Evolutionary conservation across 2,113 vertebrate genomes (phyloP), one percentile per base, ranked within the genome.

Genomic region (Dasyprocta punctata): DNA sequence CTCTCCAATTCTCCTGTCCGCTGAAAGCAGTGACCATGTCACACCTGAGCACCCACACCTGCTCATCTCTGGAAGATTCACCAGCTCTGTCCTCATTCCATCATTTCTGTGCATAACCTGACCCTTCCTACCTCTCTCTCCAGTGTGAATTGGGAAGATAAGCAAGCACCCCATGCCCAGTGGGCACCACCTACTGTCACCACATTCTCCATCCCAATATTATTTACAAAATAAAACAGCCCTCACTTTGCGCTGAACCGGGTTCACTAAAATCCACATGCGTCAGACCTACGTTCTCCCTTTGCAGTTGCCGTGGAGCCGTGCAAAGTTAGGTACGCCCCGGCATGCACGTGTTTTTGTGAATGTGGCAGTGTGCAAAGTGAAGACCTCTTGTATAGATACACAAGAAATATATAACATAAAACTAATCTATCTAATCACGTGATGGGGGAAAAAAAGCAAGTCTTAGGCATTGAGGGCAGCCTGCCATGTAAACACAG

Each of bases 401-500:
- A 58, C 89, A 52, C 44, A 80, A 63, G 16, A 65, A 83, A 73
- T 26, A 36, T 20, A 14, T 2, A 54, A 75, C 67, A 54, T 69
- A 95, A 73, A 87, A 28, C 33, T 54, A 26, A 73, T 33, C 54
- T 61, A n/a, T 89, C 49, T 75, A 65, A 60, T 83, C 89, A 56
- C 38, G n/a, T n/a, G n/a, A 38, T n/a, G 38, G 10, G 13, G 54
- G 11, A 12, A 24, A 30, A 47, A 33, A 36, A 26, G 33, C 17
- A 84, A 67, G n/a, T 20, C 17, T 69, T 87, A 30, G 92, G 60
- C 17, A 13, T 0, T 7, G 44, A 96, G 67, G 78, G 41, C 83
- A 95, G 86, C 54, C 80, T 93, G 86, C 26, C 65, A 94, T 2
- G 3, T 83, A 94, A 94, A 87, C 47, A 54, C 54, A 52, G 78